Evolutionary conservation across 1,140 invertebrate species (phyloP).

Genomic region (Lepidurus couesii): DNA sequence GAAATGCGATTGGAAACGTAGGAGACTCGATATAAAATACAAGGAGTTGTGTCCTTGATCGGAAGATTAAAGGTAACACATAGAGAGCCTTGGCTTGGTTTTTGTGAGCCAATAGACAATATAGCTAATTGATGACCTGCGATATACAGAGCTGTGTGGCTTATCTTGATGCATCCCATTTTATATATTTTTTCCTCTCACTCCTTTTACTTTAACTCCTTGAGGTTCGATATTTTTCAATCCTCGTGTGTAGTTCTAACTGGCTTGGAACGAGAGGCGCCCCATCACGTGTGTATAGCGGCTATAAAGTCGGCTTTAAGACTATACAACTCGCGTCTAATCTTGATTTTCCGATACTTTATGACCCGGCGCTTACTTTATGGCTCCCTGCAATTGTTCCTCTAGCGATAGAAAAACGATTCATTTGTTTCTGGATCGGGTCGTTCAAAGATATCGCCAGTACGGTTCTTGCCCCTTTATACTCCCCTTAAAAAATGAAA

Average conservation of each 20-base stretch:
- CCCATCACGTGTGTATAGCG: background rate
- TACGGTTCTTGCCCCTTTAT: background rate
- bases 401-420: background rate
- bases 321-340: constrained; percentile 3
- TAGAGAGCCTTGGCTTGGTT: background rate
- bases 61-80: background rate
- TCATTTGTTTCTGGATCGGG: background rate
- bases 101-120: background rate
- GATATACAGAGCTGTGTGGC: constrained; percentile 1
- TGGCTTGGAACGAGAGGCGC: background rate
- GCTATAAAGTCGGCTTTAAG: constrained; percentile 21
- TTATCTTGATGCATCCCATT: constrained; percentile 4
- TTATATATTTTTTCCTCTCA: background rate
- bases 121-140: background rate
- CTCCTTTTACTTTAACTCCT: background rate
- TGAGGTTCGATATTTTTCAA: background rate
- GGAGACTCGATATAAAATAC: background rate
- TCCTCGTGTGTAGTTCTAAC: constrained; percentile 13
- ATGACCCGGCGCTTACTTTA: constrained; percentile 2
- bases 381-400: constrained; percentile 9
- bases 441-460: background rate
- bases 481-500: background rate
- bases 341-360: background rate
- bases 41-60: constrained; percentile 2
- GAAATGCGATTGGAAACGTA: background rate